Percentiles rank a stretch among this genome's conserved stretches.
These are phyloP conservation scores for Cepaea nemoralis DNA, from an alignment of 1,140 invertebrate genomes.

Conservation along the genomic window DNA sequence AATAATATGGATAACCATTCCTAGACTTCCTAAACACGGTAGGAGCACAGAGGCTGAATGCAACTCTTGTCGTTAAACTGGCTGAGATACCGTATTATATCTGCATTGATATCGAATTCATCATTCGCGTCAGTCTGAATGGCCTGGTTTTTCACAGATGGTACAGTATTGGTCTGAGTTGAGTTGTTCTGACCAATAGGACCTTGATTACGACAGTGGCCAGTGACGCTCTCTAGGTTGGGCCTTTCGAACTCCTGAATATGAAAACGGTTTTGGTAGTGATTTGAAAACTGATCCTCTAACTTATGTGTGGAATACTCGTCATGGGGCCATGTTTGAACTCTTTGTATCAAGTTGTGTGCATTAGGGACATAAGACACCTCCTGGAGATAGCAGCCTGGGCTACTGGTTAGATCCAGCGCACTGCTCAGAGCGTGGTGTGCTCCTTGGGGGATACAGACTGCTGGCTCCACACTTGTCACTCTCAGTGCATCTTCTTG, in stretches of 20 bases:
- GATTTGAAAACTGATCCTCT: background rate
- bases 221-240: background rate
- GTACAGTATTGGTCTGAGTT: no score
- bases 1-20: background rate
- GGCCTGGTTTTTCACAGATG: background rate
- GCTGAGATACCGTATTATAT: conserved; percentile 11
- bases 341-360: background rate
- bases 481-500: background rate
- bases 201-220: background rate
- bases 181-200: no score
- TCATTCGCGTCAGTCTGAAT: conserved; percentile 3
- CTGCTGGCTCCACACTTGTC: no score
- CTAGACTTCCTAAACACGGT: background rate
- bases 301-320: background rate
- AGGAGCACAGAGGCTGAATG: background rate
- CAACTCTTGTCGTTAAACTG: conserved; percentile 11
- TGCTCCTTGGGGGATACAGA: background rate
- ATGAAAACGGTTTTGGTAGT: background rate
- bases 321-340: conserved; percentile 24
- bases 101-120: background rate
- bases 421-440: background rate
- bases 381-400: no score
- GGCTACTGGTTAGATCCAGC: background rate
- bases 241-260: background rate
- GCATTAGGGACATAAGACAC: background rate